These are phyloP conservation scores for Sigmodon hispidus DNA, from an alignment of 2,113 vertebrate species.

Conservation along the genomic window DNA sequence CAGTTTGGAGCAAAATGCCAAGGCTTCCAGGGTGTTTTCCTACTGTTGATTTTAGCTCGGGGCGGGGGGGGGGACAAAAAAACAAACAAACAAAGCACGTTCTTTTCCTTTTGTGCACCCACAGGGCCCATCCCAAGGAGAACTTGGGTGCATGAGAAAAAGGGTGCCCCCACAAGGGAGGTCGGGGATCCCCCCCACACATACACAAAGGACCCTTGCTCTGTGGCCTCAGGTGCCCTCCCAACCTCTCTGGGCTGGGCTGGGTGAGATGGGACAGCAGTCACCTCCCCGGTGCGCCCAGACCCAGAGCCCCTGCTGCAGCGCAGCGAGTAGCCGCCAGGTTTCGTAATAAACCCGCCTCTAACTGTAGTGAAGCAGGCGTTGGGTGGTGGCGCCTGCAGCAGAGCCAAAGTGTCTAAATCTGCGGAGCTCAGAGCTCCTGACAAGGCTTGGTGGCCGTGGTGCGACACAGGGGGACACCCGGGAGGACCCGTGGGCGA, in stretches of 20 bases:
- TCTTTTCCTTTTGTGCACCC: neutral
- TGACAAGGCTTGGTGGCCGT: neutral
- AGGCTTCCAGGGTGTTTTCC: constrained; percentile 35
- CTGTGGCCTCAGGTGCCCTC: neutral
- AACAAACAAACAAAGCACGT: too few species aligned
- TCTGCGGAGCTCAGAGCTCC: constrained; percentile 26
- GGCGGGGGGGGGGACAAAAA: neutral
- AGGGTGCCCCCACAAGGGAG: too few species aligned
- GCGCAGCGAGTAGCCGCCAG: constrained; percentile 27
- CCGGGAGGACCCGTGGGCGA: neutral
- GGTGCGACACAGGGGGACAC: neutral
- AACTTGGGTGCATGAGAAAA: neutral
- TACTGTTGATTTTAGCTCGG: constrained; percentile 50
- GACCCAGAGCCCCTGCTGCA: constrained; percentile 31
- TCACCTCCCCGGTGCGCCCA: neutral
- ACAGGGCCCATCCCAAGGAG: neutral
- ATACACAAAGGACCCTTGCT: neutral
- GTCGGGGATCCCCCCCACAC: too few species aligned
- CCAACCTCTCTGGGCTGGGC: neutral
- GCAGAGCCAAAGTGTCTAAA: constrained; percentile 38
- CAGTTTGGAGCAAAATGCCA: constrained; percentile 30
- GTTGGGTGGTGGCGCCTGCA: constrained; percentile 65
- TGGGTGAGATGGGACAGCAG: neutral
- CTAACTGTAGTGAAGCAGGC: constrained; percentile 68
- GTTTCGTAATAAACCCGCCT: constrained; percentile 77